Conservation (phyloP, 2,888 invertebrate species). For the Andricus curvator region DNA sequence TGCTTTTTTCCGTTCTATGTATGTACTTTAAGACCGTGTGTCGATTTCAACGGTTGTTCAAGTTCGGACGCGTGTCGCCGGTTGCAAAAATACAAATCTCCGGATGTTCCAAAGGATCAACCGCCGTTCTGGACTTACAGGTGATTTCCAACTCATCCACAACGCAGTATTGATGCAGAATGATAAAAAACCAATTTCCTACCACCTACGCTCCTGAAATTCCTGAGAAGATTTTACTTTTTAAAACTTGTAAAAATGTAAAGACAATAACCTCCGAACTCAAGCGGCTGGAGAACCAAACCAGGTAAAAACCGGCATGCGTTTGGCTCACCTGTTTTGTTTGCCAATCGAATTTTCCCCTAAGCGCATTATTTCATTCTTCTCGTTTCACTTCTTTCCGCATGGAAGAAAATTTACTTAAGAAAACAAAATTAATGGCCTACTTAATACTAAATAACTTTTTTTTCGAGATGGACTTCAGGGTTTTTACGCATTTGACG, state of each 20-base stretch:
- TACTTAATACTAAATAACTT: neutral
- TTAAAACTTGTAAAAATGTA: neutral
- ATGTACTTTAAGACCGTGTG: neutral
- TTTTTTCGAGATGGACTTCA: neutral
- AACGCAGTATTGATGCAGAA: neutral
- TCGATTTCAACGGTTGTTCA: neutral
- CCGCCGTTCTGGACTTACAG: neutral
- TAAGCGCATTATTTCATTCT: neutral
- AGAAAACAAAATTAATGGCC: neutral
- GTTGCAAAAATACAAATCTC: neutral
- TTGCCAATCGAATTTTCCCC: neutral
- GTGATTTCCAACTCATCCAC: neutral
- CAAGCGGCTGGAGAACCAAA: neutral
- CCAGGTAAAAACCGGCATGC: neutral
- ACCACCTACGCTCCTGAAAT: neutral
- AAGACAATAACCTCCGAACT: neutral
- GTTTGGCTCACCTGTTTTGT: neutral
- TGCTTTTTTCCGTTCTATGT: neutral
- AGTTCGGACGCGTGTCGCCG: neutral
- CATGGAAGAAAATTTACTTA: neutral
- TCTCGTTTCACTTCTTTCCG: neutral
- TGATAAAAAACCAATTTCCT: neutral
- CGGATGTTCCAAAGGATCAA: neutral
- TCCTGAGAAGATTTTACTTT: neutral
- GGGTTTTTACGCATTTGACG: neutral